Conservation (phyloP, 2,113 vertebrate genomes). For the Trematocara nigrifrons region DNA sequence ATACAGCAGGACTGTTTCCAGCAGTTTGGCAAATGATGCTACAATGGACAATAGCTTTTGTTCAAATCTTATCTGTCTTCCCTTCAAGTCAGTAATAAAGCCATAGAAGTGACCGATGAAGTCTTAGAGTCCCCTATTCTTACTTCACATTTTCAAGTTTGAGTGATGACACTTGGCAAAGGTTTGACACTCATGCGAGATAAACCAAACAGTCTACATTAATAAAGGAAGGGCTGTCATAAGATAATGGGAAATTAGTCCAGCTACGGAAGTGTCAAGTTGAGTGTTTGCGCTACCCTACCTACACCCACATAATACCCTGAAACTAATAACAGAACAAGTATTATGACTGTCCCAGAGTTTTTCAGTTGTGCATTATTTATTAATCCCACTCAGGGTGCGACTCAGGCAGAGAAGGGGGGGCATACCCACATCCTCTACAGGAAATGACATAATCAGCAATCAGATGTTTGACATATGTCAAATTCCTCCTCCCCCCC, state of each 20-base stretch:
- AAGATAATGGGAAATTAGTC: background rate
- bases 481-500: background rate
- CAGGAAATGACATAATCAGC: constrained; percentile 17
- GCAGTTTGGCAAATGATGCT: constrained; percentile 19
- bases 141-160: background rate
- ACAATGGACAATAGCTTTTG: constrained; percentile 38
- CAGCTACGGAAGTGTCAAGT: background rate
- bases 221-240: constrained; percentile 6
- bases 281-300: background rate
- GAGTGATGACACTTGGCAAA: background rate
- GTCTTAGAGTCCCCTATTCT: background rate
- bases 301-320: background rate
- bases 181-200: background rate
- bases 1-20: background rate
- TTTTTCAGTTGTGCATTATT: background rate
- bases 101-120: background rate
- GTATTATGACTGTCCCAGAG: background rate
- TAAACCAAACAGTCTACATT: constrained; percentile 18
- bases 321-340: background rate
- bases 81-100: constrained; percentile 32
- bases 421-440: background rate
- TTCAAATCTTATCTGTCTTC: constrained; percentile 51
- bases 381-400: background rate
- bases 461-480: background rate
- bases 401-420: background rate